Evolutionary conservation across 2,888 invertebrate genomes (phyloP).

Genomic region (Limnephilus lunatus): DNA sequence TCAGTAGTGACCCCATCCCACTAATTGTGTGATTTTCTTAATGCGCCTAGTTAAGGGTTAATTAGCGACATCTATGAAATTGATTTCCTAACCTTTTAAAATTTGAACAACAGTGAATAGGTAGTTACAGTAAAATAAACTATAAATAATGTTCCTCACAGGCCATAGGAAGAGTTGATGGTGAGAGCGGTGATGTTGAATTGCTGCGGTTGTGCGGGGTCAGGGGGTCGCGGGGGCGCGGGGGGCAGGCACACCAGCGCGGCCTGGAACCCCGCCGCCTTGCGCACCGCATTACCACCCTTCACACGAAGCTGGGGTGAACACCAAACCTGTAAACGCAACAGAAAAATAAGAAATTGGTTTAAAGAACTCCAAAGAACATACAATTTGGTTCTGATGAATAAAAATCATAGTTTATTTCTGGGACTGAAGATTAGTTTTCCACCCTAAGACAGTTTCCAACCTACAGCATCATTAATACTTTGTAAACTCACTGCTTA

Average conservation of each 20-base stretch:
- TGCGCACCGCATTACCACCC: slow-evolving; percentile 79
- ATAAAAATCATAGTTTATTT: no score
- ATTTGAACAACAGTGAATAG: neutral
- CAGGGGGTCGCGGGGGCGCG: slow-evolving; percentile 74
- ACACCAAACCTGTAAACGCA: slow-evolving; percentile 68
- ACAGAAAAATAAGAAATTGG: neutral
- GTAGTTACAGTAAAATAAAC: slow-evolving; percentile 18
- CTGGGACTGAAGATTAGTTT: no score
- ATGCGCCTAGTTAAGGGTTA: no score
- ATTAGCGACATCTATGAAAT: no score
- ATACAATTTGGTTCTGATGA: no score
- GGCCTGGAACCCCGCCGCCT: slow-evolving; percentile 97
- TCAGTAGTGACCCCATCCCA: no score
- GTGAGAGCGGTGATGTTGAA: slow-evolving; percentile 92
- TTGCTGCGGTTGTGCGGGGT: slow-evolving; percentile 82
- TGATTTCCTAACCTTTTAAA: neutral
- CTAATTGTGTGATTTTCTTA: no score
- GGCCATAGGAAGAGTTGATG: slow-evolving; percentile 96
- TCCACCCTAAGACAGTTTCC: no score
- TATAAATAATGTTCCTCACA: slow-evolving; percentile 83
- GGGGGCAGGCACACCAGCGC: slow-evolving; percentile 95
- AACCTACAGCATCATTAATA: no score
- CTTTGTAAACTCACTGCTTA: no score
- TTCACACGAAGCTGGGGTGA: slow-evolving; percentile 73
- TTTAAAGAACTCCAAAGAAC: neutral